Evolutionary conservation across 2,888 invertebrate genomes (phyloP), one percentile per base, ranked within the genome.

Genomic region (Lordiphosa andalusiaca): DNA sequence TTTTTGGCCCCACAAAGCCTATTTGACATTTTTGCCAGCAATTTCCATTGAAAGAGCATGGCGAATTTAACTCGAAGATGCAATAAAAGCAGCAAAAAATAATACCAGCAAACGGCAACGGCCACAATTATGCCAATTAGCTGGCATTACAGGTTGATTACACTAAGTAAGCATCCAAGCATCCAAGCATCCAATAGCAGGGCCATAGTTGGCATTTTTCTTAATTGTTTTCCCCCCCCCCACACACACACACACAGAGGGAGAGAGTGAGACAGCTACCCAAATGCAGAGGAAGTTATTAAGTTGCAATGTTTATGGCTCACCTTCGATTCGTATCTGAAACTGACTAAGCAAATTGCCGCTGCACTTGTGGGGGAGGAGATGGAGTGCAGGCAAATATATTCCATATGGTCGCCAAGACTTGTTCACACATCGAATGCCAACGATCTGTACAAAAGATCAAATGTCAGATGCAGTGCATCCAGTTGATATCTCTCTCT

Each of bases 101-200:
- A n/a, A n/a, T n/a, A n/a, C n/a, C n/a, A n/a, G n/a, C n/a, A 36
- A 33, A 37, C 37, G 19, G 36, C 41, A 35, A 46, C 51, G 49
- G 51, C 65, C 75, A 71, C 66, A 72, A 84, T 83, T 83, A 85
- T 75, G 69, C 81, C 80, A 83, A 80, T 83, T 80, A 83, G 84
- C 44, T 85, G 84, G 73, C 76, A 83, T 85, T 85, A 78, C 83
- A 78, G 83, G 80, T 84, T 78, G 83, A 84, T 82, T 78, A 73
- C 80, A 37, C 58, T 49, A 57, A 44, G 63, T 49, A 58, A 62
- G 30, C 37, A 46, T 50, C 46, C 49, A 55, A 54, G 30, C 30
- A 30, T 30, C 30, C 30, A 9, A 30, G 30, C 30, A 30, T 3
- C 41, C 68, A 47, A 54, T 51, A 25, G 51, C 50, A 41, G 56